Percentiles rank a stretch among this genome's conserved stretches.
These are phyloP conservation scores for Chrysodeixis includens DNA, from an alignment of 2,888 invertebrate genomes.

Conservation along the genomic window DNA sequence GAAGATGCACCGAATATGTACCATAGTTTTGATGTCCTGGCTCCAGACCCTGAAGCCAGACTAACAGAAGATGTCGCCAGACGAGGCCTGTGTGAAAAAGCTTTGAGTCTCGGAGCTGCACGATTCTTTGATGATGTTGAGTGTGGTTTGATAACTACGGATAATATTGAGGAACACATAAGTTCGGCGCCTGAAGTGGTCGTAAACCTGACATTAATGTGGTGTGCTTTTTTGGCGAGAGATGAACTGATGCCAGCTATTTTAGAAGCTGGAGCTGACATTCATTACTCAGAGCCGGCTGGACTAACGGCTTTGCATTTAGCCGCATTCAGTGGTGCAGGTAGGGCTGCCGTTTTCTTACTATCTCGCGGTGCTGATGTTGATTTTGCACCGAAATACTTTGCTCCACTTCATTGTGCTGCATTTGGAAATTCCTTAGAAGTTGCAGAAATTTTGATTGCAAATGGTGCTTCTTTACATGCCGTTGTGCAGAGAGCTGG, in stretches of 20 bases:
- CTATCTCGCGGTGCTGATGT: conserved; percentile 92
- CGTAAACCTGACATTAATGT: conserved; percentile 92
- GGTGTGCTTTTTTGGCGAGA: conserved; percentile 92
- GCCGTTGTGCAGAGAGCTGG: conserved; percentile 91
- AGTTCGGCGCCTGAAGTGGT: conserved; percentile 91
- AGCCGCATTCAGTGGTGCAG: conserved; percentile 93
- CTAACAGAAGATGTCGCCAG: conserved; percentile 92
- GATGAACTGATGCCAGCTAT: conserved; percentile 92
- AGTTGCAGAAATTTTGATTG: conserved; percentile 93
- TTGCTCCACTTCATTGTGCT: conserved; percentile 96
- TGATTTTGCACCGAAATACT: conserved; percentile 91
- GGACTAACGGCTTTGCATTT: conserved; percentile 94
- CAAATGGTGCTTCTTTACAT: conserved; percentile 91
- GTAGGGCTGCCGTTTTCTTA: conserved; percentile 91
- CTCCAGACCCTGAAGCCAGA: conserved; percentile 91
- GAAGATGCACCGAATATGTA: conserved; percentile 94
- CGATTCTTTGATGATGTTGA: conserved; percentile 93
- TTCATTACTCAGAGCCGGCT: conserved; percentile 92
- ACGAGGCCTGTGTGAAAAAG: conserved; percentile 92
- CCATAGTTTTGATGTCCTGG: conserved; percentile 92
- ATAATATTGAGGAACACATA: conserved; percentile 89
- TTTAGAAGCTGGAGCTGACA: conserved; percentile 91
- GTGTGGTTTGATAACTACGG: conserved; percentile 90
- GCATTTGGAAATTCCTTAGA: conserved; percentile 96
- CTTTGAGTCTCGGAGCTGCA: conserved; percentile 91